These are phyloP conservation scores for Neosilurus hyrtlii DNA, from an alignment of 2,797 vertebrate genomes.

Conservation along the genomic window DNA sequence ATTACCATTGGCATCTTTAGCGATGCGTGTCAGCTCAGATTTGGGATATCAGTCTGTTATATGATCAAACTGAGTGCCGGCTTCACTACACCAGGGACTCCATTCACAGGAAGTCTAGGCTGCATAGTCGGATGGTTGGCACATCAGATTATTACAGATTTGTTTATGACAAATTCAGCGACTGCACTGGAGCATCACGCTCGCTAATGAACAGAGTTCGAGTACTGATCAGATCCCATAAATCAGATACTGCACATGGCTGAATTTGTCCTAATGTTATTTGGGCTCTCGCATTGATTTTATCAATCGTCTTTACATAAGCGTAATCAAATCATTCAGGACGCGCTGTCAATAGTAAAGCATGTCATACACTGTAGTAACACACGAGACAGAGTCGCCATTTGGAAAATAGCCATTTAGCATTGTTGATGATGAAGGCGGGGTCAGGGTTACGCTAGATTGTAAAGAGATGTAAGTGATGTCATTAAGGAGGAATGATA, in stretches of 20 bases:
- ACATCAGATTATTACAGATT: conserved; percentile 22
- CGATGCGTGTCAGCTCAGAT: conserved; percentile 91
- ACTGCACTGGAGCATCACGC: conserved; percentile 21
- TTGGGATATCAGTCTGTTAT: conserved; percentile 82
- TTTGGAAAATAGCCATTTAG: not conserved
- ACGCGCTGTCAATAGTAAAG: conserved; percentile 17
- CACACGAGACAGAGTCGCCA: not conserved
- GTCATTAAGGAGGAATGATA: not conserved
- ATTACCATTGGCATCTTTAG: conserved; percentile 97
- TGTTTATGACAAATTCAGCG: conserved; percentile 15
- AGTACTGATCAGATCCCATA: conserved; percentile 22
- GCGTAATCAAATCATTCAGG: conserved; percentile 12
- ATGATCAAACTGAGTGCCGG: conserved; percentile 66
- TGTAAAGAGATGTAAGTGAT: not conserved
- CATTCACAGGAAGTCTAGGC: conserved; percentile 48
- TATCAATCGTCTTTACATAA: conserved; percentile 12
- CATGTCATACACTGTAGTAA: not conserved
- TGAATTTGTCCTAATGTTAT: conserved; percentile 21
- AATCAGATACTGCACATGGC: conserved; percentile 25
- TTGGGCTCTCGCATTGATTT: conserved; percentile 24
- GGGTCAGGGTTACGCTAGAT: not conserved
- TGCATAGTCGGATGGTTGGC: conserved; percentile 18
- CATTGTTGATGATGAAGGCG: not conserved
- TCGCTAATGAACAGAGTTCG: conserved; percentile 24
- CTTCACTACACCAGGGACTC: conserved; percentile 60